phyloP scores from a whole-genome alignment of 2,113 vertebrate species.

The Sprattus sprattus region DNA sequence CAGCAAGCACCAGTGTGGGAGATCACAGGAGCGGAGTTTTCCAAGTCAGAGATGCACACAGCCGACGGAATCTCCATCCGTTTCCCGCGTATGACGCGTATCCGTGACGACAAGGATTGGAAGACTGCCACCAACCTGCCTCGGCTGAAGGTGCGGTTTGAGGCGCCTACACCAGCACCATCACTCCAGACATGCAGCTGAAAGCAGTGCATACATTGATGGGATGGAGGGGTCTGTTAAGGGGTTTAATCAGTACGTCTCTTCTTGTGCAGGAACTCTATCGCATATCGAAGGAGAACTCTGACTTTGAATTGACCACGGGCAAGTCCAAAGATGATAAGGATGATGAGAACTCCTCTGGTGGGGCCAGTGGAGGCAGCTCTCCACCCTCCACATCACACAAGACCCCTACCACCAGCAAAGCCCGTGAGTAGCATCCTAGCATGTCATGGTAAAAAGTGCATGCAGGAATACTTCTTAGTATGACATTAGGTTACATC shows the following conservation, averaged over 20 bases:
- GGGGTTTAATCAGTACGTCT: not conserved
- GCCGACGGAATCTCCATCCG: constrained; percentile 97
- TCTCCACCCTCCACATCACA: constrained; percentile 70
- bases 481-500: no score
- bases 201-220: not conserved
- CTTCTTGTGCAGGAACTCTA: constrained; percentile 80
- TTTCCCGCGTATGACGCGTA: constrained; percentile 93
- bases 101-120: constrained; percentile 98
- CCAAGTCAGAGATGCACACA: constrained; percentile 91
- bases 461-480: no score
- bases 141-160: constrained; percentile 81
- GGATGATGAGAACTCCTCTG: constrained; percentile 82
- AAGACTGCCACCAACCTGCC: constrained; percentile 86
- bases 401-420: constrained; percentile 45
- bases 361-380: constrained; percentile 79
- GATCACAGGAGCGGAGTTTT: constrained; percentile 97
- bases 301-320: constrained; percentile 77
- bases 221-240: not conserved
- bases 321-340: constrained; percentile 58
- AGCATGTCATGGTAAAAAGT: not conserved
- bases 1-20: constrained; percentile 95
- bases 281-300: constrained; percentile 89
- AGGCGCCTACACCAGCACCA: not conserved
- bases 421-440: constrained; percentile 59
- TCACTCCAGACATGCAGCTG: not conserved